Evolutionary conservation across 2,888 invertebrate genomes (phyloP), one percentile per base, ranked within the genome.

Genomic region (Esperia sulphurella): DNA sequence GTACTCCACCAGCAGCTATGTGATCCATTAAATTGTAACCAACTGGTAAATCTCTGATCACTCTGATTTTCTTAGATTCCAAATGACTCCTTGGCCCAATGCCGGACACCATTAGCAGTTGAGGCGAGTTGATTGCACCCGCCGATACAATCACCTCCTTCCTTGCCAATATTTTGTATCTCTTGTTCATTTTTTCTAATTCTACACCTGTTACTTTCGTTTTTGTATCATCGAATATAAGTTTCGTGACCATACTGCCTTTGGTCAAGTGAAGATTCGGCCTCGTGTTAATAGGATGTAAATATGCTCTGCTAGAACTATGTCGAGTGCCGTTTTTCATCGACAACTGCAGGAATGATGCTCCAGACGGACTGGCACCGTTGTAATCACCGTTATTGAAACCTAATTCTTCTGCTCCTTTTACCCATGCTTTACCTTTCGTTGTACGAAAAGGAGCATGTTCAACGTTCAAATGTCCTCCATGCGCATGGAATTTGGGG

Each of bases 61-160:
- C 82, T 1, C 90, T 78, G 37, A 93, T 92, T 39, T 89, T 88
- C 51, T 91, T 66, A 1, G 90, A 76, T 51, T 88, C 79, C 43
- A 94, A 79, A 64, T 94, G 92, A 30, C 87, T 78, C 51, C 74
- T 88, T 0, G 94, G 94, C 0, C 94, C 94, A 8, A 96, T 91
- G 3, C 96, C 96, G 2, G 95, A 95, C 12, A 96, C 75, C 94
- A 96, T 93, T 13, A 97, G 79, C 6, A 96, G 69, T 71, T 96
- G 95, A 0, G 96, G 95, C 6, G 95, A 91, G 76, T 95, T 94
- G 31, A 96, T 92, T 3, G 95, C 92, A 5, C 95, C 96, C 0
- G 94, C 95, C 38, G 93, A 92, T 35, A 96, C 57, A 49, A 96
- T 94, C 0, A 96, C 92, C 79, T 95, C 95, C 65, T 92, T 94